Evolutionary conservation across 2,797 vertebrate genomes (phyloP), one percentile per base, ranked within the genome.

Genomic region (Hippopotamyrus pictus): DNA sequence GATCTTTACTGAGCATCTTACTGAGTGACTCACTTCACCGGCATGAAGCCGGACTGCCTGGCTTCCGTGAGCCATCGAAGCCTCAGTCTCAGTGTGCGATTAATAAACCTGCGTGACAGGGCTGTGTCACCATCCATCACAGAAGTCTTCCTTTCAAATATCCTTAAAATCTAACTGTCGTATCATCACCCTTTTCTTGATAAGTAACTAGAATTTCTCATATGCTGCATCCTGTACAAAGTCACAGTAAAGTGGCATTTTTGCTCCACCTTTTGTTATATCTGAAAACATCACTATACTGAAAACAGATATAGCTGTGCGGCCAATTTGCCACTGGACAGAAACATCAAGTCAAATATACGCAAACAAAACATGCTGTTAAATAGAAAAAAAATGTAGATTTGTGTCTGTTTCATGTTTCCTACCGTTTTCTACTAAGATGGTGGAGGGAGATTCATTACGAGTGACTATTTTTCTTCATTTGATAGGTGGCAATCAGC

Each of bases 401-500:
- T 90, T 88, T 37, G 48, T 46, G 79, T 86, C 88, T 7, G 44
- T 73, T 69, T 29, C 41, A 41, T 9, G n/a, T 62, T 86, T 79
- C 79, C 29, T 69, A 41, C 3, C 25, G 46, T 51, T 51, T 51
- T 51, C 50, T 51, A 51, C 50, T 51, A 59, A 33, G 76, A 50
- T 85, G 46, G 41, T 8, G n/a, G 73, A 89, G 86, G 82, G 48
- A 83, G 62, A 25, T 85, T 91, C 90, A 92, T 92, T 91, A 91
- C 90, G 41, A 90, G 87, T 90, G 91, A 85, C 76, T 90, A 79
- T 53, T 76, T 73, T 90, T 19, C 92, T 90, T 87, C 90, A 92
- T 92, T 92, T 93, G 90, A 88, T 91, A 90, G 90, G 90, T 90
- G 87, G 92, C 92, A 93, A 93, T 94, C 93, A 94, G 90, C 14